Percentiles rank a stretch among this genome's conserved stretches.
phyloP scores from a whole-genome alignment of 2,888 invertebrate genomes.

The Aethes cnicana region DNA sequence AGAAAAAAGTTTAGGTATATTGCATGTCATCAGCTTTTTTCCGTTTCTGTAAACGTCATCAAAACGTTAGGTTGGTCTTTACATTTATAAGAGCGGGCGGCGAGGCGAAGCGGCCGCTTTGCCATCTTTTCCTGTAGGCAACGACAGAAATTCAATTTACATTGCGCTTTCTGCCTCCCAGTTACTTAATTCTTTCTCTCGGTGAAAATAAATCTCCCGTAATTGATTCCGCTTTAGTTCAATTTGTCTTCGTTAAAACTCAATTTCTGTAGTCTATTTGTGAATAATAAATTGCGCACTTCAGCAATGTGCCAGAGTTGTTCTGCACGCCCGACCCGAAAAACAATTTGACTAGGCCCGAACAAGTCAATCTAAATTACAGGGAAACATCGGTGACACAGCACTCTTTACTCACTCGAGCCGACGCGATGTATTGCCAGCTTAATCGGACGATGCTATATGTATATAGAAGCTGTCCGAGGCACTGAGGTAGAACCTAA shows the following conservation, averaged over 20 bases:
- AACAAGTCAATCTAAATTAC: constrained; percentile 74
- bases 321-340: constrained; percentile 50
- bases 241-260: constrained; percentile 81
- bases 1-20: no score
- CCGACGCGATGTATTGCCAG: no score
- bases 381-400: constrained; percentile 42
- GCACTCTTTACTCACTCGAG: constrained; percentile 39
- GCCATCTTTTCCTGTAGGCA: constrained; percentile 53
- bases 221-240: constrained; percentile 80
- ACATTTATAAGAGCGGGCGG: constrained; percentile 29
- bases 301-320: constrained; percentile 62
- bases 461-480: no score
- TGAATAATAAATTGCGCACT: constrained; percentile 77
- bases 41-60: neutral
- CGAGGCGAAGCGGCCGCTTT: constrained; percentile 27
- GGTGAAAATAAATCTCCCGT: constrained; percentile 77
- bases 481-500: no score
- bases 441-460: no score
- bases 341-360: constrained; percentile 59
- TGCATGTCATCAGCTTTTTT: no score
- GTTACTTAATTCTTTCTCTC: constrained; percentile 76
- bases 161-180: constrained; percentile 64
- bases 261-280: constrained; percentile 79
- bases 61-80: constrained; percentile 16
- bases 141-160: constrained; percentile 77